Percentiles rank a stretch among this genome's conserved stretches.
Evolutionary conservation across 2,888 invertebrate genomes (phyloP).

Genomic region (Heliconius aoede): DNA sequence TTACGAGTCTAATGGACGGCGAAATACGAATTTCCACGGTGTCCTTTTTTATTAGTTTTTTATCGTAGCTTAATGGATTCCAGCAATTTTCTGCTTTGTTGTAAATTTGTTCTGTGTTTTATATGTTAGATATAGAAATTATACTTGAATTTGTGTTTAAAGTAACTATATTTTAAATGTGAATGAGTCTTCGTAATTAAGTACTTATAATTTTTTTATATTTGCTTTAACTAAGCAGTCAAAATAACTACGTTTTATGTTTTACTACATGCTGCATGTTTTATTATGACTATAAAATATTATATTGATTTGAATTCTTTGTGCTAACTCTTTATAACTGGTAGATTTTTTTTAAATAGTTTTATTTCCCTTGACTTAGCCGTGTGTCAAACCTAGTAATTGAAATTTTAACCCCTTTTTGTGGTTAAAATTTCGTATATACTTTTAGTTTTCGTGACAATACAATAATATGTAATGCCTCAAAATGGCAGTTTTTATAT

Average conservation of each 20-base stretch:
- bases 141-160: neutral
- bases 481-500: too few relatives aligned
- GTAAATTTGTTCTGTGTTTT: neutral
- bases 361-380: too few relatives aligned
- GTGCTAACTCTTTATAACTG: too few relatives aligned
- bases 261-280: too few relatives aligned
- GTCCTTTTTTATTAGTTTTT: slow-evolving; percentile 45
- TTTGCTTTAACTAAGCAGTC: neutral
- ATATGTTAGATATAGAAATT: neutral
- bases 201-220: neutral
- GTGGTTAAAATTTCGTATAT: too few relatives aligned
- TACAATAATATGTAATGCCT: too few relatives aligned
- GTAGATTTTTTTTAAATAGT: too few relatives aligned
- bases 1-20: slow-evolving; percentile 57
- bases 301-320: too few relatives aligned
- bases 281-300: too few relatives aligned
- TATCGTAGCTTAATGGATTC: slow-evolving; percentile 50
- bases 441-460: too few relatives aligned
- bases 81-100: slow-evolving; percentile 29
- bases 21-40: slow-evolving; percentile 53
- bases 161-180: neutral
- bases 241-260: neutral
- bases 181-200: neutral
- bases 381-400: too few relatives aligned
- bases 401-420: too few relatives aligned